These are phyloP conservation scores for Melieria omissa DNA, from an alignment of 2,888 invertebrate species.

Conservation along the genomic window DNA sequence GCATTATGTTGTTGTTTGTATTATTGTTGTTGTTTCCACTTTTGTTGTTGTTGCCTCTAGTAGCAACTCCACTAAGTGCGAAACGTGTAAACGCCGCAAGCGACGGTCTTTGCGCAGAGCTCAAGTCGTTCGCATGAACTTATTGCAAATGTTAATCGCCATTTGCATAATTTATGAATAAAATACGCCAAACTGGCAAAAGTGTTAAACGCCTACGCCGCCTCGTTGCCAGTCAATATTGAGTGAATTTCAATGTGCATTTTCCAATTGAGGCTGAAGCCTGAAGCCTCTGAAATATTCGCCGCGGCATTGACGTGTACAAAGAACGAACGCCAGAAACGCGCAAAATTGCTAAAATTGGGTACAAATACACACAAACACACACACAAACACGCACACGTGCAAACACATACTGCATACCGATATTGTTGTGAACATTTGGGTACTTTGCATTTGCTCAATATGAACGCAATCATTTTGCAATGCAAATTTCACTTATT, in stretches of 20 bases:
- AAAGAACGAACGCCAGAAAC: constrained; percentile 8
- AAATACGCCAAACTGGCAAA: background rate
- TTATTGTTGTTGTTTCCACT: background rate
- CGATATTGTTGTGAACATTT: background rate
- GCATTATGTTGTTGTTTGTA: background rate
- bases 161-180: background rate
- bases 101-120: background rate
- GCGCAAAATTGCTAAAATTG: background rate
- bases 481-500: background rate
- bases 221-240: too few species aligned
- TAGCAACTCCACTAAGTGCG: background rate
- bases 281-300: too few species aligned
- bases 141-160: background rate
- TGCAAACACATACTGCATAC: background rate
- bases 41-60: background rate
- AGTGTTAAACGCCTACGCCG: constrained; percentile 4
- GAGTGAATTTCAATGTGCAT: background rate
- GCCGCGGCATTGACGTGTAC: background rate
- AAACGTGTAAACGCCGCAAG: background rate
- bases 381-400: constrained; percentile 29
- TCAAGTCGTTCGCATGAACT: background rate
- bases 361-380: constrained; percentile 7
- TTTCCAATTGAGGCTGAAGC: too few species aligned
- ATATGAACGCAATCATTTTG: background rate
- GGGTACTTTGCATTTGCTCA: constrained; percentile 1